Evolutionary conservation across 2,888 invertebrate genomes (phyloP).

Genomic region (Nomada fucata): DNA sequence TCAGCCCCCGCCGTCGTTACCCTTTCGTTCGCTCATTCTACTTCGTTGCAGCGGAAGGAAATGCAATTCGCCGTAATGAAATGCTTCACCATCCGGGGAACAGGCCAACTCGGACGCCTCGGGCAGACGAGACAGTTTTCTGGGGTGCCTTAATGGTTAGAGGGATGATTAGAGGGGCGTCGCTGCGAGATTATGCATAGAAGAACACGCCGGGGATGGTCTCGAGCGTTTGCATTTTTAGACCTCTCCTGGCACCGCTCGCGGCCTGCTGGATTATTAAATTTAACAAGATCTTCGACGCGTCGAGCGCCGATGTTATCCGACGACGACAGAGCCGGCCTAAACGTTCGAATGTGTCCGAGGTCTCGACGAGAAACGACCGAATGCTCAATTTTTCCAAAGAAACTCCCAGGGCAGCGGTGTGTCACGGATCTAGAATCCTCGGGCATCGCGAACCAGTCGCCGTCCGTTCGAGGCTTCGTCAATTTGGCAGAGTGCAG

Average conservation of each 20-base stretch:
- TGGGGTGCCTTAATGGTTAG: not conserved
- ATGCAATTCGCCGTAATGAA: conserved; percentile 73
- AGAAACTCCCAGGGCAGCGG: no score
- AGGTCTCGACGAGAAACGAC: no score
- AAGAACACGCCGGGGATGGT: not conserved
- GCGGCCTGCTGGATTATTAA: not conserved
- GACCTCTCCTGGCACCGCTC: no score
- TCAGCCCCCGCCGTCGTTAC: not conserved
- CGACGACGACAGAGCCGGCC: no score
- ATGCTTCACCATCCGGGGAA: conserved; percentile 60
- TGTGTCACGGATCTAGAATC: not conserved
- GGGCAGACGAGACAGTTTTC: conserved; percentile 28
- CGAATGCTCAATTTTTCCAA: no score
- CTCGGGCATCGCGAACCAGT: not conserved
- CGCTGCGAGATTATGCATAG: not conserved
- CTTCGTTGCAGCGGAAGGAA: conserved; percentile 51
- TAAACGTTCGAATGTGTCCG: no score
- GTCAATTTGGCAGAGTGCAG: not conserved
- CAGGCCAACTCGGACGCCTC: conserved; percentile 12
- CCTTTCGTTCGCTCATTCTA: conserved; percentile 45
- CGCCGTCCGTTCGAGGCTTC: not conserved
- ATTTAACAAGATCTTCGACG: not conserved
- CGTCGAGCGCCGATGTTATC: no score
- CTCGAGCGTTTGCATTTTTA: not conserved
- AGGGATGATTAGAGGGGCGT: conserved; percentile 26